phyloP scores from a whole-genome alignment of 1,140 invertebrate species.

The Phymastichus coffea region DNA sequence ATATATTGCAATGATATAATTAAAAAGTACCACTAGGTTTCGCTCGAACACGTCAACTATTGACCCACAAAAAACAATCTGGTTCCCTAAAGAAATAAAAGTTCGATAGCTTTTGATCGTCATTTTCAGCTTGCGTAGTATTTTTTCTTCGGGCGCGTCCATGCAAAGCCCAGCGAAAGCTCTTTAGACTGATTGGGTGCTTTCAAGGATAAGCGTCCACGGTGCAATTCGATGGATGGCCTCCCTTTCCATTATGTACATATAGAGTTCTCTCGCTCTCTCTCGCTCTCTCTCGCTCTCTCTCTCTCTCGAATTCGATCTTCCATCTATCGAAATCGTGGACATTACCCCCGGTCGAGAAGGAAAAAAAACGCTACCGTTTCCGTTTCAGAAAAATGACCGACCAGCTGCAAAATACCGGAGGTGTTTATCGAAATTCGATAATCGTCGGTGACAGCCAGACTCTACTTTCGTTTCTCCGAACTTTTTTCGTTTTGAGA shows the following conservation, averaged over 20 bases:
- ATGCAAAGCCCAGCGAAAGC: background rate
- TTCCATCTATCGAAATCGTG: background rate
- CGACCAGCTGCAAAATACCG: background rate
- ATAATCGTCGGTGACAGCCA: background rate
- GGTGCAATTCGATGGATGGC: background rate
- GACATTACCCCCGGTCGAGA: background rate
- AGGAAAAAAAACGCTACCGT: constrained; percentile 3
- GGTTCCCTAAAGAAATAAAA: no score
- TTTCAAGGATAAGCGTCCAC: constrained; percentile 6
- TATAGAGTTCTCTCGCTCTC: background rate
- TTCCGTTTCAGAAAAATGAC: background rate
- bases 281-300: no score
- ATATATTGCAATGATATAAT: no score
- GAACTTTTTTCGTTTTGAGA: no score
- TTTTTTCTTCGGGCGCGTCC: no score
- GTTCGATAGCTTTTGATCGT: no score
- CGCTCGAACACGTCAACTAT: no score
- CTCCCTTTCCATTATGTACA: background rate
- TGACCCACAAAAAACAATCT: no score
- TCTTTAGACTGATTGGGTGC: constrained; percentile 15
- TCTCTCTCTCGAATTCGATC: no score
- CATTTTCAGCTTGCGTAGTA: no score
- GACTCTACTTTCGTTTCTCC: no score
- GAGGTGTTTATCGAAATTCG: constrained; percentile 12
- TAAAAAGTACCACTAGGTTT: no score